phyloP scores from a whole-genome alignment of 1,140 invertebrate genomes.

The Trichogramma pretiosum region DNA sequence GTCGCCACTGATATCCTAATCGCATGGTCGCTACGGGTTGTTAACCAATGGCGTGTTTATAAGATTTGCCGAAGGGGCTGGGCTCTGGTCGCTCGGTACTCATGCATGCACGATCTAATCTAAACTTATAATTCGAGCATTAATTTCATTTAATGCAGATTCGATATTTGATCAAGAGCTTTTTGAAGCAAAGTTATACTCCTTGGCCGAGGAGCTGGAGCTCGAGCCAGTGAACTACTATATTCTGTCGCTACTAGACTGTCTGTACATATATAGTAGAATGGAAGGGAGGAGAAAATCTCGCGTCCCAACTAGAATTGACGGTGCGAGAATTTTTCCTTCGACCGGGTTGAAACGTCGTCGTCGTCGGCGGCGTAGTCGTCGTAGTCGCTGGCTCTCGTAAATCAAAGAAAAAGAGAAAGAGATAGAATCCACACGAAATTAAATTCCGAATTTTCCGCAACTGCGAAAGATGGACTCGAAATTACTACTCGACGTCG shows the following conservation, averaged over 20 bases:
- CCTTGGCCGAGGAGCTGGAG: too few species aligned
- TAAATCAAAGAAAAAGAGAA: constrained; percentile 11
- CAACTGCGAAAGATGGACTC: neutral
- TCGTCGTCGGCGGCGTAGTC: too few species aligned
- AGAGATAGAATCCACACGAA: too few species aligned
- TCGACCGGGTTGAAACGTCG: too few species aligned
- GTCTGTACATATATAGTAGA: too few species aligned
- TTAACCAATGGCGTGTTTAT: neutral
- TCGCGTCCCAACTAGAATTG: neutral
- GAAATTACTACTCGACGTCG: neutral
- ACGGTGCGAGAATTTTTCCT: constrained; percentile 3
- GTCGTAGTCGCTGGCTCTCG: too few species aligned
- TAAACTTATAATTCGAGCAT: constrained; percentile 15
- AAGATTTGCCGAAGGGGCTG: neutral
- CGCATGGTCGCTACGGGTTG: too few species aligned
- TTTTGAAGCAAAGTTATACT: too few species aligned
- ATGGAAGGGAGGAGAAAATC: neutral
- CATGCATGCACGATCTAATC: constrained; percentile 1
- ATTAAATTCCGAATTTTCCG: constrained; percentile 15
- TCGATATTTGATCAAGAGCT: constrained; percentile 18
- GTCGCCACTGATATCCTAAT: too few species aligned
- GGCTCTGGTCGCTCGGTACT: too few species aligned
- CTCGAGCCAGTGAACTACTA: too few species aligned
- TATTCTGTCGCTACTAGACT: too few species aligned
- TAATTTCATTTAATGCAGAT: constrained; percentile 16